Percentiles rank a stretch among this genome's conserved stretches.
These are phyloP conservation scores for Mythimna vitellina DNA, from an alignment of 2,888 invertebrate species.

Conservation along the genomic window DNA sequence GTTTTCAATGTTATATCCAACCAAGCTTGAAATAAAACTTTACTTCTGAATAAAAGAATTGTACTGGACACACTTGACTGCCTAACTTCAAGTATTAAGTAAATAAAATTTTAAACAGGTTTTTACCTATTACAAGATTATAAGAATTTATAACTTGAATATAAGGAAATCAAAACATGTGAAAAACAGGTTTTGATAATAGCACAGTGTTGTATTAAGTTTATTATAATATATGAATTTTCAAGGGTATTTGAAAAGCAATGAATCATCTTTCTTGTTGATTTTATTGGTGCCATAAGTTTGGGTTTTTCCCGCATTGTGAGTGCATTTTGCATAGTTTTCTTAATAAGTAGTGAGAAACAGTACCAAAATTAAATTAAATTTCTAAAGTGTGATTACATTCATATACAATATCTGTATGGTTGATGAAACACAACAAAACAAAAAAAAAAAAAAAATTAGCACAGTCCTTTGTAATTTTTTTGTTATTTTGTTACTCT, in stretches of 20 bases:
- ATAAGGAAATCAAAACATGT: conserved; percentile 23
- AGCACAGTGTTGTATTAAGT: neutral
- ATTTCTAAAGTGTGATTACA: neutral
- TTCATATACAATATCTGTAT: neutral
- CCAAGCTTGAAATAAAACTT: neutral
- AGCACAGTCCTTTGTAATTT: too few relatives aligned
- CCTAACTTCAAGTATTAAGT: too few relatives aligned
- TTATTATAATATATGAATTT: neutral
- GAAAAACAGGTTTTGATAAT: conserved; percentile 40
- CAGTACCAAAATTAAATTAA: neutral
- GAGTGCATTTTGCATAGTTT: neutral
- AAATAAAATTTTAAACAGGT: neutral
- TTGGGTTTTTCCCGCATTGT: neutral
- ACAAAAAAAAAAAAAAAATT: too few relatives aligned
- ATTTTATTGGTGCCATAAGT: neutral
- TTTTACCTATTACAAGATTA: neutral
- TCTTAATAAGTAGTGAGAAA: neutral
- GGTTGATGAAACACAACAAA: too few relatives aligned
- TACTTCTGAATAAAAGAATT: neutral
- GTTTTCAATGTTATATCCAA: neutral
- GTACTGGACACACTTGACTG: too few relatives aligned
- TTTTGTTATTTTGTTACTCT: neutral
- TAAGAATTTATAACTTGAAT: conserved; percentile 6
- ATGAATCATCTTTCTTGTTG: conserved; percentile 29
- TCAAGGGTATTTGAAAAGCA: conserved; percentile 33